phyloP scores from a whole-genome alignment of 1,140 invertebrate genomes.

The Vanessa atalanta region DNA sequence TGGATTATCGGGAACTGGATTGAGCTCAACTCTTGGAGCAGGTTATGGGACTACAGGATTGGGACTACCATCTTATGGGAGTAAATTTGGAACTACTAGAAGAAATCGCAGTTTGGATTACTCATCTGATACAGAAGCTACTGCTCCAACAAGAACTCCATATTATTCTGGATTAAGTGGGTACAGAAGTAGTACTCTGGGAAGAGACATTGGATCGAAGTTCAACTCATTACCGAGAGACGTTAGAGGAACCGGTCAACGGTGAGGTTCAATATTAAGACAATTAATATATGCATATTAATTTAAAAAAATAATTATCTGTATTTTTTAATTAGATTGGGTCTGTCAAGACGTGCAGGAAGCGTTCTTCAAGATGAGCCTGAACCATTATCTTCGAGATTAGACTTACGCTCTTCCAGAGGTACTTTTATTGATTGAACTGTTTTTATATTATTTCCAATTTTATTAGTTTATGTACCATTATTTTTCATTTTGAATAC shows the following conservation, averaged over 20 bases:
- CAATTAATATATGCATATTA: background rate
- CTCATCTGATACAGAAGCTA: slow-evolving; percentile 96
- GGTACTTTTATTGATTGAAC: slow-evolving; percentile 43
- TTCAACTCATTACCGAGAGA: slow-evolving; percentile 89
- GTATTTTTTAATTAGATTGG: slow-evolving; percentile 54
- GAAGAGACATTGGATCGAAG: slow-evolving; percentile 82
- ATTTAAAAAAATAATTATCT: slow-evolving; percentile 4
- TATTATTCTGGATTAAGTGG: slow-evolving; percentile 85
- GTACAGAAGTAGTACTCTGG: slow-evolving; percentile 77
- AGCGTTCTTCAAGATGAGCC: slow-evolving; percentile 75
- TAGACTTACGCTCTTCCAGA: slow-evolving; percentile 77
- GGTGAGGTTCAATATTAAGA: slow-evolving; percentile 48
- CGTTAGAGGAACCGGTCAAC: slow-evolving; percentile 82
- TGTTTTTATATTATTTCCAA: background rate
- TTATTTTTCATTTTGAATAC: too few species aligned
- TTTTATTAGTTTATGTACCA: background rate
- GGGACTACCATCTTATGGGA: slow-evolving; percentile 67
- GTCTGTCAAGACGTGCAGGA: slow-evolving; percentile 67
- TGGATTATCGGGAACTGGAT: slow-evolving; percentile 61
- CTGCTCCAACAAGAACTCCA: slow-evolving; percentile 87
- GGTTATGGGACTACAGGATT: slow-evolving; percentile 82
- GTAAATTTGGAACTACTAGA: slow-evolving; percentile 80
- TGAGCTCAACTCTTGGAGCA: slow-evolving; percentile 65
- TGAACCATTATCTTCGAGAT: slow-evolving; percentile 70
- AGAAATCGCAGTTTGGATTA: slow-evolving; percentile 91